Evolutionary conservation across 2,113 vertebrate genomes (phyloP).

Genomic region (Edolisoma coerulescens): DNA sequence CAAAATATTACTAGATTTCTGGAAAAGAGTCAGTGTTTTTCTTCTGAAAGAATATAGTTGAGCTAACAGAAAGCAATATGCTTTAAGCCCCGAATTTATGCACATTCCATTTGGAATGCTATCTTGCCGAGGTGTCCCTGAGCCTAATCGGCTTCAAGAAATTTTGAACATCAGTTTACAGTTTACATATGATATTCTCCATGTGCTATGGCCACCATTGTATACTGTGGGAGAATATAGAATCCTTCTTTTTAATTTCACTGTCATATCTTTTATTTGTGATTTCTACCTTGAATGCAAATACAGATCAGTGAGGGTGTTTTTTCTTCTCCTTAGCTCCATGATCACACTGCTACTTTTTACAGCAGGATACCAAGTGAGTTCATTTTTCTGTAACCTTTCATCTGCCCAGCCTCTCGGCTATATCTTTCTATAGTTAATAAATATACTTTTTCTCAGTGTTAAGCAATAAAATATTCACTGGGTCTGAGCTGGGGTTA

Average conservation of each 20-base stretch:
- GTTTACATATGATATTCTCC: not conserved
- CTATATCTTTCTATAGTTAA: conserved; percentile 84
- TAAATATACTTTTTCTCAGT: conserved; percentile 81
- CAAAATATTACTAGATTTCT: not conserved
- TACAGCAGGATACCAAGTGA: not conserved
- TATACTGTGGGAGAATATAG: not conserved
- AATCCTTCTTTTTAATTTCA: not conserved
- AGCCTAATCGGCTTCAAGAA: conserved; percentile 8
- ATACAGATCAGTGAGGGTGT: not conserved
- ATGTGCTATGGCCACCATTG: not conserved
- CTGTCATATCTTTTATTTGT: not conserved
- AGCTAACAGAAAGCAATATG: not conserved
- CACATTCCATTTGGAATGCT: not conserved
- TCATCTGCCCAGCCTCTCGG: conserved; percentile 64
- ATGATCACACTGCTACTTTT: not conserved
- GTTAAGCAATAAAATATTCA: conserved; percentile 92
- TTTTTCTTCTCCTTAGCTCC: not conserved
- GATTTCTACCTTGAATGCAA: not conserved
- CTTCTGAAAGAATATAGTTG: not conserved
- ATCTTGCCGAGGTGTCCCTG: not conserved
- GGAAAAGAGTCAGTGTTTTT: not conserved
- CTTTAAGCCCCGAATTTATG: not conserved
- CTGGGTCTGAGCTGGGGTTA: conserved; percentile 89
- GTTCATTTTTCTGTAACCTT: conserved; percentile 31
- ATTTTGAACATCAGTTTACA: not conserved